Evolutionary conservation across 2,113 vertebrate genomes (phyloP).

Genomic region (Ceyx melanurus): DNA sequence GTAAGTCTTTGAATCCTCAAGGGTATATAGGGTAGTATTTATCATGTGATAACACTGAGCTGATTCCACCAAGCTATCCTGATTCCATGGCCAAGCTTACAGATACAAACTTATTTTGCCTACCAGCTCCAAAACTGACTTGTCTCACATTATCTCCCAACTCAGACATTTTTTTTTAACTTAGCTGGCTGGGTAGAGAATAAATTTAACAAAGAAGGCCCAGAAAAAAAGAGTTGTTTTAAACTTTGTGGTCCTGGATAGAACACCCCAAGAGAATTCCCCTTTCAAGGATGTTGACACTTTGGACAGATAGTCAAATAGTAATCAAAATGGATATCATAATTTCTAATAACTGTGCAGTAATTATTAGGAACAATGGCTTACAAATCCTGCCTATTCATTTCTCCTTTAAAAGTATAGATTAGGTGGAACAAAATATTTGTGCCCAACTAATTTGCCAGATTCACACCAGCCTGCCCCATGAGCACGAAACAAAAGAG

Average conservation of each 20-base stretch:
- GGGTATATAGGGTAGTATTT: neutral
- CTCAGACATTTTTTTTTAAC: neutral
- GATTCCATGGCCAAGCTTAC: neutral
- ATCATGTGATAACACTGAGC: neutral
- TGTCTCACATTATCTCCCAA: neutral
- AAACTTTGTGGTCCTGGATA: neutral
- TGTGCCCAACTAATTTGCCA: neutral
- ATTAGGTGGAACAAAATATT: neutral
- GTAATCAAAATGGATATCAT: neutral
- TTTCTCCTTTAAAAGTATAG: neutral
- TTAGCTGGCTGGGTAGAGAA: neutral
- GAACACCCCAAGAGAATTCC: neutral
- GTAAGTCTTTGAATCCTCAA: neutral
- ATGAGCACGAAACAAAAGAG: neutral
- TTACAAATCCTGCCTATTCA: neutral
- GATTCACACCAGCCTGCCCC: neutral
- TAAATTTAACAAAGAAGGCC: neutral
- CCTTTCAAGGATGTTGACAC: neutral
- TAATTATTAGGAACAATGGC: neutral
- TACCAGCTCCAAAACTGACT: neutral
- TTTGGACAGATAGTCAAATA: neutral
- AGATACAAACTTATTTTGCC: neutral
- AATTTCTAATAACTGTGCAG: neutral
- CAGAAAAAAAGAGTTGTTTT: neutral
- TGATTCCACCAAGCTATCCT: neutral